phyloP scores from a whole-genome alignment of 2,113 vertebrate species.

The Oreochromis aureus region DNA sequence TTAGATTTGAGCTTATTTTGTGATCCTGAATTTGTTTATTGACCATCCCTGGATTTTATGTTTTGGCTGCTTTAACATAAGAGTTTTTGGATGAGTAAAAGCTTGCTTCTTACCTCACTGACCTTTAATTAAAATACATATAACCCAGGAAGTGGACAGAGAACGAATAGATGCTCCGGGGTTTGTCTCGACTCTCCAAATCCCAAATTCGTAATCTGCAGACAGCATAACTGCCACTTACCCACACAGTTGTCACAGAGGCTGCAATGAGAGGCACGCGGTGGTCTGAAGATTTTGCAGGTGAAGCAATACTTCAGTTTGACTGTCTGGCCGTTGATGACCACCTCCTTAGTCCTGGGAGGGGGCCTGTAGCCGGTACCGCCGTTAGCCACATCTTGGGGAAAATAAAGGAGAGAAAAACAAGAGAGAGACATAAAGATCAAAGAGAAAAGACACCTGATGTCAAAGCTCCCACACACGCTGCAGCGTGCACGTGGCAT shows the following conservation, averaged over 20 bases:
- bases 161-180: neutral
- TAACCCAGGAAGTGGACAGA: neutral
- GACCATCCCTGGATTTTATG: neutral
- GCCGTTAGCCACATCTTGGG: slow-evolving; percentile 88
- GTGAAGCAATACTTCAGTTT: slow-evolving; percentile 99
- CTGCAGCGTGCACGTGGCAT: neutral
- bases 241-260: slow-evolving; percentile 99
- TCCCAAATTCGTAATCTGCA: neutral
- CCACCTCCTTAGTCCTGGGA: slow-evolving; percentile 93
- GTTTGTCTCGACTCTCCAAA: neutral
- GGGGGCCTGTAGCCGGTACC: slow-evolving; percentile 91
- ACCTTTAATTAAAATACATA: neutral
- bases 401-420: neutral
- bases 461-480: neutral
- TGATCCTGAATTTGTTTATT: neutral
- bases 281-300: slow-evolving; percentile 97
- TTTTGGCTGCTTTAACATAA: neutral
- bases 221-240: slow-evolving; percentile 58
- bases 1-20: neutral
- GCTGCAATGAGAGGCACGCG: slow-evolving; percentile 96
- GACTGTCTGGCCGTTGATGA: slow-evolving; percentile 95
- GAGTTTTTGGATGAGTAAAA: neutral
- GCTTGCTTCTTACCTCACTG: neutral
- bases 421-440: neutral
- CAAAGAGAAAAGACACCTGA: neutral